These are phyloP conservation scores for Sialis lutaria DNA, from an alignment of 2,888 invertebrate genomes.

Conservation along the genomic window DNA sequence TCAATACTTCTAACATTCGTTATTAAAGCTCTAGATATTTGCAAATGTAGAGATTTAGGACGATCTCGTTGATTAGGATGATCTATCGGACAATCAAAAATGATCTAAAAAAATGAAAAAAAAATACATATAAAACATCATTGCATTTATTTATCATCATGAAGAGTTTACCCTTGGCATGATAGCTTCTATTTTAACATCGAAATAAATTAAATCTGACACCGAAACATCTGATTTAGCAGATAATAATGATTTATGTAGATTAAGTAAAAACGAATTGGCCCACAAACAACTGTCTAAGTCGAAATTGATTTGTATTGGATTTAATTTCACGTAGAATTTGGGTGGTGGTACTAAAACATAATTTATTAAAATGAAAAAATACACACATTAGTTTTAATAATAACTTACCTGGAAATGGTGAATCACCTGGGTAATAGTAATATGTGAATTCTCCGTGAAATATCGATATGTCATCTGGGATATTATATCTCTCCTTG, in stretches of 20 bases:
- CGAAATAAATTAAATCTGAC: constrained; percentile 45
- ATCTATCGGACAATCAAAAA: constrained; percentile 59
- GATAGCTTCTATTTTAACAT: constrained; percentile 79
- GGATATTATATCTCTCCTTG: constrained; percentile 63
- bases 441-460: constrained; percentile 94
- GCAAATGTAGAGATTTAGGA: constrained; percentile 72
- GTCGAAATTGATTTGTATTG: constrained; percentile 76
- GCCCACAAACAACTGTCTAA: constrained; percentile 82
- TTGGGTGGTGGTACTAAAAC: constrained; percentile 83
- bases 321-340: constrained; percentile 80
- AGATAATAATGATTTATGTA: constrained; percentile 53
- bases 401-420: constrained; percentile 59
- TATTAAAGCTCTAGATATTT: constrained; percentile 57
- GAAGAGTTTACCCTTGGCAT: constrained; percentile 62
- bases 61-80: constrained; percentile 70
- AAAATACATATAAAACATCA: background rate
- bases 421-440: constrained; percentile 84
- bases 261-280: constrained; percentile 79
- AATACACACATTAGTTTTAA: background rate
- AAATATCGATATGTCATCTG: constrained; percentile 78
- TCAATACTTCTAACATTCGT: constrained; percentile 50
- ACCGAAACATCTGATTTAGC: constrained; percentile 24
- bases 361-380: constrained; percentile 2
- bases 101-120: constrained; percentile 33
- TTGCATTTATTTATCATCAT: background rate